A percentile compares a stretch with the other conserved stretches of the same genome.
Conservation (phyloP, 2,797 vertebrate genomes). For the Sternarchorhynchus goeldii region DNA sequence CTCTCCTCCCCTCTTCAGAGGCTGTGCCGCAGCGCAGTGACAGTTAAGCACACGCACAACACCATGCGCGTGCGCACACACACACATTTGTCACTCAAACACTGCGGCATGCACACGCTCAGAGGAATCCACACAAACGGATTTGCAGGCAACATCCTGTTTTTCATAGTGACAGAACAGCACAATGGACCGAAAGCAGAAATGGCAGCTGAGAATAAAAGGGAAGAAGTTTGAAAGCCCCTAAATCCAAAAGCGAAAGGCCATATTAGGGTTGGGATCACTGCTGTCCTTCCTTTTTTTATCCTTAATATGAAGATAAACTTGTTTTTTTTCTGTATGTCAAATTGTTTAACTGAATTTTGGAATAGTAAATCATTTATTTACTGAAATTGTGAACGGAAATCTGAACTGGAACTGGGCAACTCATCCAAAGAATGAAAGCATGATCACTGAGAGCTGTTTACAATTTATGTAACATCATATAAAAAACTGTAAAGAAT, state of each 20-base stretch:
- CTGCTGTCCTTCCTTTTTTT: conserved; percentile 1
- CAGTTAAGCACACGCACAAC: conserved; percentile 22
- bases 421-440: background rate
- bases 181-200: conserved; percentile 12
- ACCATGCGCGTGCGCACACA: conserved; percentile 49
- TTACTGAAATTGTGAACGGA: background rate
- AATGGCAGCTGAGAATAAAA: conserved; percentile 10
- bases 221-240: background rate
- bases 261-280: background rate
- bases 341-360: conserved; percentile 24
- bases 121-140: conserved; percentile 7
- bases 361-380: background rate
- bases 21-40: background rate
- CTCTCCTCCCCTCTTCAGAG: conserved; percentile 15
- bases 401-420: background rate
- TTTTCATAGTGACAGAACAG: conserved; percentile 4
- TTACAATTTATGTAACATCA: conserved; percentile 4
- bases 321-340: conserved; percentile 12
- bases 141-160: conserved; percentile 3
- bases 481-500: background rate
- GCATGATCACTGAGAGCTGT: background rate
- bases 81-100: conserved; percentile 48
- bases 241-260: conserved; percentile 25
- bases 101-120: background rate
- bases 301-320: conserved; percentile 23